These are phyloP conservation scores for Todiramphus saurophagus DNA, from an alignment of 2,113 vertebrate genomes.

Conservation along the genomic window DNA sequence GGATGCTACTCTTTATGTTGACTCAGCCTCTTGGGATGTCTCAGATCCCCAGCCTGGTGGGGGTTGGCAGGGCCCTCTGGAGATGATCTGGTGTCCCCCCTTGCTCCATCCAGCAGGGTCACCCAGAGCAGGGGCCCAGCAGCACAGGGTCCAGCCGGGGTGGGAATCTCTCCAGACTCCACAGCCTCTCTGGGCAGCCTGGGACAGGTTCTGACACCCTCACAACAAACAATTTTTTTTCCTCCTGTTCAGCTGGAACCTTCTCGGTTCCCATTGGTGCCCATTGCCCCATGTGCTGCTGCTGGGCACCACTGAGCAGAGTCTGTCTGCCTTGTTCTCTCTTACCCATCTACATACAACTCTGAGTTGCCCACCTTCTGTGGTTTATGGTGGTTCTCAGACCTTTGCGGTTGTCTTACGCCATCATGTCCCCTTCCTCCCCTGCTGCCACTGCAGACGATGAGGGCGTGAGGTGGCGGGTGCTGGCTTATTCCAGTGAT, in stretches of 20 bases:
- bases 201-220: neutral
- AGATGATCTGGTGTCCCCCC: neutral
- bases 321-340: neutral
- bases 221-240: neutral
- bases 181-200: neutral
- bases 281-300: neutral
- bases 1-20: no score
- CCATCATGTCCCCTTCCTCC: neutral
- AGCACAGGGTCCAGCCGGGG: neutral
- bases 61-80: neutral
- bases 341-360: neutral
- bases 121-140: neutral
- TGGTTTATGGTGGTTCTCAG: neutral
- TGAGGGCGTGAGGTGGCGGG: neutral
- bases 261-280: neutral
- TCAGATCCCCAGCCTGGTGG: neutral
- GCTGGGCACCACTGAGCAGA: neutral
- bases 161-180: neutral
- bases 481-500: neutral
- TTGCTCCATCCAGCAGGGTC: neutral
- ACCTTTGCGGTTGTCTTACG: neutral
- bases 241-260: neutral
- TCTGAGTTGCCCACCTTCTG: neutral
- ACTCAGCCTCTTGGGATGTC: neutral
- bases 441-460: neutral